Evolutionary conservation across 2,113 vertebrate species (phyloP), one percentile per base, ranked within the genome.

Genomic region (Amphiprion percula): DNA sequence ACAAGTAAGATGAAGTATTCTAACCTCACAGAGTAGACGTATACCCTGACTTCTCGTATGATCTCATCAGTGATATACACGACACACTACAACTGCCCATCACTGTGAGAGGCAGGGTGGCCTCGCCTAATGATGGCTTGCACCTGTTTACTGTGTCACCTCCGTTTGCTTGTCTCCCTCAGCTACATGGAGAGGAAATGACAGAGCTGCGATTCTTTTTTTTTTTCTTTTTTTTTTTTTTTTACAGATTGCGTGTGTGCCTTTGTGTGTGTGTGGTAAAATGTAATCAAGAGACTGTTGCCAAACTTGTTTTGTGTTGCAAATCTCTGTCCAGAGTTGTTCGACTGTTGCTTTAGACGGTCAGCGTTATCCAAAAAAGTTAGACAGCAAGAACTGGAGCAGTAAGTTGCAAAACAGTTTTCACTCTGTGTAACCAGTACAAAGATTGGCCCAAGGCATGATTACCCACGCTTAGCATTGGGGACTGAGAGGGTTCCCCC

Each of bases 61-160:
- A 96, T 96, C 95, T 93, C 69, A 82, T 83, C 88, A 88, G 41
- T 21, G 23, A 61, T 54, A 8, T 77, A 63, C 78, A 77, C 70
- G 26, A 70, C 49, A 67, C 62, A 65, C 67, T 49, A 39, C 44
- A 78, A 67, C 73, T 68, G 71, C 82, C 83, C 95, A 95, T 97
- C 97, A 96, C 94, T 93, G 92, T 96, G 95, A 97, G 96, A 96
- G 96, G 97, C 96, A 94, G 95, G 94, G 68, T 77, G 97, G 97
- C 97, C 96, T 96, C 97, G 96, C 96, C 97, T 96, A 96, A 96
- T 97, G 98, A 98, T 98, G 96, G 96, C 96, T 87, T 95, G 96
- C 97, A 99, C 97, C 97, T 99, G 98, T 98, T 98, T 97, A 96
- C 95, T 95, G 94, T 96, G 98, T 98, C 98, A 98, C 97, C 97